A percentile compares a stretch with the other conserved stretches of the same genome.
phyloP scores from a whole-genome alignment of 92 coral and sea anemone genomes.

The Zoanthus gigantus region DNA sequence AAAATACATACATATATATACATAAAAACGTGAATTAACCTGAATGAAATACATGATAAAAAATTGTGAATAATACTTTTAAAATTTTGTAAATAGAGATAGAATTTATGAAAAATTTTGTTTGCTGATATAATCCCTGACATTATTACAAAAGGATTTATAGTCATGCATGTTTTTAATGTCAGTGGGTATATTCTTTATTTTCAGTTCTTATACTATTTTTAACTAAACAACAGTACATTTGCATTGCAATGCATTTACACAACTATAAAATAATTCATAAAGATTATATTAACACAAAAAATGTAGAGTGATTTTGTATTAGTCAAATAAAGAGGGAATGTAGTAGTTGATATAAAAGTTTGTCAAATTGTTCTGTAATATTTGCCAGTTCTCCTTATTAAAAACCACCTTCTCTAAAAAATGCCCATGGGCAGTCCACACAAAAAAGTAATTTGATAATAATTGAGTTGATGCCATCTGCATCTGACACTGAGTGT shows the following conservation, averaged over 20 bases:
- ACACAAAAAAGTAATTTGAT: conserved; percentile 1
- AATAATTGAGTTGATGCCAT: conserved; percentile 3
- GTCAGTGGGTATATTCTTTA: background rate
- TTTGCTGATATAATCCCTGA: background rate
- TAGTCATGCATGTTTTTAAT: background rate
- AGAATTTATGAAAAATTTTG: too few relatives aligned
- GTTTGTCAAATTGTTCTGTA: background rate
- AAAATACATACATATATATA: too few relatives aligned
- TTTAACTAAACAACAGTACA: background rate
- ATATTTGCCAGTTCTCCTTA: background rate
- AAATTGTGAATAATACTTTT: background rate
- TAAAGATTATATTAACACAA: conserved; percentile 1
- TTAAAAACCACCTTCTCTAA: conserved; percentile 3
- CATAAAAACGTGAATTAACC: background rate
- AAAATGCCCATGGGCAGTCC: background rate
- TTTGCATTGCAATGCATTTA: background rate
- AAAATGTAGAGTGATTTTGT: background rate
- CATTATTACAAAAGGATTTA: background rate
- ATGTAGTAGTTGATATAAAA: conserved; percentile 1
- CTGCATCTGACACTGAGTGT: background rate
- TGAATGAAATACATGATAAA: background rate
- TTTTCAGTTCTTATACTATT: background rate
- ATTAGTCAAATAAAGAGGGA: background rate
- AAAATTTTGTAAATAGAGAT: background rate
- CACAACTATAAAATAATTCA: background rate